These are phyloP conservation scores for Harpagoxenus sublaevis DNA, from an alignment of 2,888 invertebrate genomes.

Conservation along the genomic window DNA sequence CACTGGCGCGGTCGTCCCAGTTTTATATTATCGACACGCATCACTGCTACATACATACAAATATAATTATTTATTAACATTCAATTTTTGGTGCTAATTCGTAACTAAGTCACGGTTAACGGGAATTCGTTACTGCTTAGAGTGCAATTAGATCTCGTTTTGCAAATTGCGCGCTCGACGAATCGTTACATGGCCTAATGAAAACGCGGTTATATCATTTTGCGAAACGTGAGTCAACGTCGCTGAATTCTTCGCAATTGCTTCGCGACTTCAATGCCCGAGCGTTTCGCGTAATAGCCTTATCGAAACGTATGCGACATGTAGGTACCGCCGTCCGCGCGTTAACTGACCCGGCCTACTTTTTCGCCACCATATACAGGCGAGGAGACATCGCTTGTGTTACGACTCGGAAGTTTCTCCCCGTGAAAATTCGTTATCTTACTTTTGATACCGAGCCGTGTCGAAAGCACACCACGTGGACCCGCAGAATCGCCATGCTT, in stretches of 20 bases:
- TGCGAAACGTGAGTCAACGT: neutral
- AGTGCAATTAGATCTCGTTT: neutral
- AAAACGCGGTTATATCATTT: neutral
- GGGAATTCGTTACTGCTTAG: neutral
- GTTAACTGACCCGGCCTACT: slow-evolving; percentile 80
- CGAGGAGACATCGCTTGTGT: slow-evolving; percentile 67
- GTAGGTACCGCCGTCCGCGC: slow-evolving; percentile 59
- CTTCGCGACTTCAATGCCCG: slow-evolving; percentile 21
- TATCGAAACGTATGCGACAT: slow-evolving; percentile 67
- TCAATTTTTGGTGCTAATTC: neutral
- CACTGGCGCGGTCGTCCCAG: neutral
- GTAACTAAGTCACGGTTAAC: neutral
- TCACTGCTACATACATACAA: neutral
- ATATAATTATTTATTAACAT: slow-evolving; percentile 1
- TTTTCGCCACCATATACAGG: slow-evolving; percentile 80
- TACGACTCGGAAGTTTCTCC: slow-evolving; percentile 76
- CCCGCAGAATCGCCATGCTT: slow-evolving; percentile 78
- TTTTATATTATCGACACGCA: slow-evolving; percentile 17
- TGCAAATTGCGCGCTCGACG: neutral
- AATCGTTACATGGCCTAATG: slow-evolving; percentile 8
- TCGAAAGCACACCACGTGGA: slow-evolving; percentile 39
- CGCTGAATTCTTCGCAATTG: slow-evolving; percentile 12
- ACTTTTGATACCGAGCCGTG: slow-evolving; percentile 60
- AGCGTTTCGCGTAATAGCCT: slow-evolving; percentile 54
- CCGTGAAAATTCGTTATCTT: slow-evolving; percentile 75